Evolutionary conservation across 30 jellyfish, hydroid and myxozoan species (phyloP), one percentile per base, ranked within the genome.

Genomic region (Turritopsis dohrnii): DNA sequence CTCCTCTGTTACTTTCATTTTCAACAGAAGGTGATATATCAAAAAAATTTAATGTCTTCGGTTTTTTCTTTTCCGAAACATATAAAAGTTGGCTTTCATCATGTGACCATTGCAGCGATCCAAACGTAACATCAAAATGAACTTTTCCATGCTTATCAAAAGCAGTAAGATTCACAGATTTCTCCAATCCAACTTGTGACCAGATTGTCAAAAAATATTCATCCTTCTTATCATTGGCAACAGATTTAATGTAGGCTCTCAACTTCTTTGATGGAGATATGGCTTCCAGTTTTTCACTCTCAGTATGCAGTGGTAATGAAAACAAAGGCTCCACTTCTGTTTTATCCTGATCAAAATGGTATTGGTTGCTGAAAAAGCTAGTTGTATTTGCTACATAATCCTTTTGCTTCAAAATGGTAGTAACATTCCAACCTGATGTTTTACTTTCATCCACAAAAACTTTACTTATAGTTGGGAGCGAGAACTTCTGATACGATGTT

Each of bases 81-180:
- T 90, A 90, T 24, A 90, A 81, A 24, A 90, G 19, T 72, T 76
- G 85, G 53, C 20, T 53, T 82, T 80, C 75, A 72, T 90, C 95
- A 1, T 66, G 84, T 53, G 97, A 90, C 97, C 97, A 90, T 9
- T 85, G 81, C 24, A 90, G 74, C 41, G 95, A 66, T 20, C 95
- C 29, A 82, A 90, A 90, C 21, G 18, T 20, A 1, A n/a, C 29
- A 75, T 90, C 95, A 29, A 66, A 54, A 28, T 71, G 72, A 21
- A 90, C 86, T 30, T 85, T 82, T 19, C 95, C 92, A 82, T 90
- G 97, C 54, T 76, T 80, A 21, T 85, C 97, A 81, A 52, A 85
- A 1, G 90, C 72, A 18, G 95, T 27, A 21, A 90, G 88, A 76
- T 90, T 86, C 3, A 90, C 69, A 16, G 87, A 81, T 26, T 81